These are phyloP conservation scores for Fragum sueziense DNA, from an alignment of 2,888 invertebrate species.

Conservation along the genomic window DNA sequence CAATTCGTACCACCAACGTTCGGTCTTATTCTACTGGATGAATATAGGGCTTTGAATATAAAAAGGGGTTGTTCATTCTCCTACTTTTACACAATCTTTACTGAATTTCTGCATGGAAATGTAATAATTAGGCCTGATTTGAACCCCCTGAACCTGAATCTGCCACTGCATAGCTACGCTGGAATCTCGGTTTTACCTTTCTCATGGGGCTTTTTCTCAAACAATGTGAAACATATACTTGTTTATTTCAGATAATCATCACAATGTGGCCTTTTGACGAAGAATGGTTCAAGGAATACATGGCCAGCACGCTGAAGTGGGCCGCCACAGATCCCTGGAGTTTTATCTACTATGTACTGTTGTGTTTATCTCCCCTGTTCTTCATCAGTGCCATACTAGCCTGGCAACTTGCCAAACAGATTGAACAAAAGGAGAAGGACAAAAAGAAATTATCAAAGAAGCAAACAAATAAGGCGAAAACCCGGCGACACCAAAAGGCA, in stretches of 20 bases:
- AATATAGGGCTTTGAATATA: too few species aligned
- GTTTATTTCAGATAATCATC: slow-evolving; percentile 6
- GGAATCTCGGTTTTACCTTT: too few species aligned
- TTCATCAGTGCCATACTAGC: slow-evolving; percentile 84
- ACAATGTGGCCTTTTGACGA: slow-evolving; percentile 70
- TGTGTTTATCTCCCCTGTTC: slow-evolving; percentile 84
- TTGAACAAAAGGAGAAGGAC: slow-evolving; percentile 84
- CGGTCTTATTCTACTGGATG: too few species aligned
- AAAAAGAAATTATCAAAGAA: slow-evolving; percentile 82
- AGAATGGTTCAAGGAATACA: slow-evolving; percentile 76
- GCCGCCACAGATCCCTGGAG: slow-evolving; percentile 82
- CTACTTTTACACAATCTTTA: too few species aligned
- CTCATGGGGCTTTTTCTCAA: too few species aligned
- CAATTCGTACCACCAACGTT: too few species aligned
- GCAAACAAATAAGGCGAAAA: slow-evolving; percentile 82
- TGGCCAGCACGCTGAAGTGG: slow-evolving; percentile 75
- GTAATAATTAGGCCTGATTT: too few species aligned
- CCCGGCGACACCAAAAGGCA: slow-evolving; percentile 72
- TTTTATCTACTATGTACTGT: slow-evolving; percentile 84
- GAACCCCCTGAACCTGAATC: too few species aligned
- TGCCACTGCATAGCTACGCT: too few species aligned
- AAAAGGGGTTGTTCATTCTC: too few species aligned
- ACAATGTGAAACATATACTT: too few species aligned
- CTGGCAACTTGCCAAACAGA: slow-evolving; percentile 84
- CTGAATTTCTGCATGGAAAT: too few species aligned